Percentiles rank a stretch among this genome's conserved stretches.
Evolutionary conservation across 2,888 invertebrate species (phyloP).

Genomic region (Argyresthia goedartella): DNA sequence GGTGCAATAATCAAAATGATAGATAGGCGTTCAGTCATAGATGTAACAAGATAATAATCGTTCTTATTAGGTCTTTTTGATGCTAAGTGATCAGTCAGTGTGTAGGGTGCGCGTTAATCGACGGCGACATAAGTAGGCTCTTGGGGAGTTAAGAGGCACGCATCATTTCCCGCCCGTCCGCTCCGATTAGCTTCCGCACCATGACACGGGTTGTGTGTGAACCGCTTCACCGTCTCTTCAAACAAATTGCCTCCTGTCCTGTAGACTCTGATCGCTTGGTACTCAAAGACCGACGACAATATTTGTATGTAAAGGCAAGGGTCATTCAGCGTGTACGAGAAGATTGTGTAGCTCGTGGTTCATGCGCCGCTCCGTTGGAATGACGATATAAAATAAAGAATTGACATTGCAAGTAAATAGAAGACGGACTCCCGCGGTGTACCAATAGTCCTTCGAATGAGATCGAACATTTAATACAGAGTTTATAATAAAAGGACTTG

Average conservation of each 20-base stretch:
- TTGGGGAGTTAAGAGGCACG: conserved; percentile 40
- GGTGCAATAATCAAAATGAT: background rate
- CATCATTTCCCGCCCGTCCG: conserved; percentile 60
- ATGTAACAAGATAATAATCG: too few relatives aligned
- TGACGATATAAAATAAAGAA: background rate
- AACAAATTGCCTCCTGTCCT: background rate
- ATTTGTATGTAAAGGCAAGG: too few relatives aligned
- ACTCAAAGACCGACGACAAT: background rate
- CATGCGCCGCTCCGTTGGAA: too few relatives aligned
- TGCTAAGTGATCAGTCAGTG: conserved; percentile 30
- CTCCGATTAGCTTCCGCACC: conserved; percentile 39
- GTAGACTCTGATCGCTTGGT: background rate
- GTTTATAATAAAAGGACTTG: conserved; percentile 63
- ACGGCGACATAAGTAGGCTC: conserved; percentile 48
- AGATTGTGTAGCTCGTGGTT: too few relatives aligned
- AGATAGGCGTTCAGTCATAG: too few relatives aligned
- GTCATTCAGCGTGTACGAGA: too few relatives aligned
- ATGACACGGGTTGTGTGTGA: conserved; percentile 44
- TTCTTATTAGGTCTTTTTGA: background rate
- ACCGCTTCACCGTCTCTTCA: conserved; percentile 1
- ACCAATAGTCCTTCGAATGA: conserved; percentile 50
- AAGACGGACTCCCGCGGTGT: conserved; percentile 50
- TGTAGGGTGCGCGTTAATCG: conserved; percentile 44
- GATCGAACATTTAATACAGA: conserved; percentile 57
- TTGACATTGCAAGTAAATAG: background rate